A percentile compares a stretch with the other conserved stretches of the same genome.
Conservation (phyloP, 1,140 invertebrate species). For the Triops cancriformis region DNA sequence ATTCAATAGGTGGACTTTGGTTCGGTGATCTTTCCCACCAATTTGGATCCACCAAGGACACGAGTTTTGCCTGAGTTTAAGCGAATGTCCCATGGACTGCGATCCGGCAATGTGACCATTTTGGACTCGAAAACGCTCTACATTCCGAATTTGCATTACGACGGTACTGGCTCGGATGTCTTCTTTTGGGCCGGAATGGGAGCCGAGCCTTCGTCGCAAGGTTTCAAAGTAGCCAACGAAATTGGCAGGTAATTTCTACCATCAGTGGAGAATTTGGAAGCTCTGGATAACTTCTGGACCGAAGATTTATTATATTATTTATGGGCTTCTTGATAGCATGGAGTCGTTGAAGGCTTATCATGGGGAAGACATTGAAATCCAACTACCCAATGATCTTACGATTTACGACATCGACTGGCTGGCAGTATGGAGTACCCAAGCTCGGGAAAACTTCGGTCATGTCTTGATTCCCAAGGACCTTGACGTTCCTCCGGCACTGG, state of each 20-base stretch:
- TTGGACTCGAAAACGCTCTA: constrained; percentile 85
- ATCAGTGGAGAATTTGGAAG: neutral
- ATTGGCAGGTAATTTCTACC: constrained; percentile 51
- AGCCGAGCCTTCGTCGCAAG: constrained; percentile 61
- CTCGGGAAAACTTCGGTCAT: constrained; percentile 81
- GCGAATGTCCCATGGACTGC: constrained; percentile 70
- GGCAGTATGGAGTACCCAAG: constrained; percentile 74
- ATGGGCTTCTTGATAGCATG: constrained; percentile 45
- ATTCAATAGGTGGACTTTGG: constrained; percentile 71
- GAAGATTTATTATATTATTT: constrained; percentile 7
- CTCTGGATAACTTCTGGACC: neutral
- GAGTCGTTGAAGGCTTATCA: constrained; percentile 70
- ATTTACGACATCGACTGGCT: constrained; percentile 88
- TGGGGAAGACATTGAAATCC: constrained; percentile 79
- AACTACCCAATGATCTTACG: constrained; percentile 71
- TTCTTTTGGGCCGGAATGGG: constrained; percentile 90
- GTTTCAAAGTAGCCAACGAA: constrained; percentile 77
- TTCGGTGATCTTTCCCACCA: constrained; percentile 63
- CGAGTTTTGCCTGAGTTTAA: constrained; percentile 73
- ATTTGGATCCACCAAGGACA: constrained; percentile 62
- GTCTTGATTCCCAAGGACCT: constrained; percentile 77
- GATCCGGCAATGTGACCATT: constrained; percentile 83
- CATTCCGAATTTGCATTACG: constrained; percentile 85
- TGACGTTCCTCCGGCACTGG: constrained; percentile 78
- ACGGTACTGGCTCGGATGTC: constrained; percentile 77